Percentiles rank a stretch among this genome's conserved stretches.
phyloP scores from a whole-genome alignment of 1,140 invertebrate species.

The Formica exsecta region DNA sequence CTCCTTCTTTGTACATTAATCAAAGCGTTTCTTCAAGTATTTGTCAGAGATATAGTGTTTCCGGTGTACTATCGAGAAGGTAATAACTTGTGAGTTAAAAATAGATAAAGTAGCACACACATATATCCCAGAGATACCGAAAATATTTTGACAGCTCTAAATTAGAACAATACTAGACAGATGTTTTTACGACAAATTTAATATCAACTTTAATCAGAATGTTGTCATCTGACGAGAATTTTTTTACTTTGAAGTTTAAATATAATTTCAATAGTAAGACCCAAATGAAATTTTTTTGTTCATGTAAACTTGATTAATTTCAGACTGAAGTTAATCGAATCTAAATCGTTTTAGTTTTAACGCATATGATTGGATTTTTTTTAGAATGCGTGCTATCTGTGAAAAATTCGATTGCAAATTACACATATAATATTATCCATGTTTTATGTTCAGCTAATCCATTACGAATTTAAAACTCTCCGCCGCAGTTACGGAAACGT shows the following conservation, averaged over 20 bases:
- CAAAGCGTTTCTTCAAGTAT: background rate
- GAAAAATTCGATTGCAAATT: conserved; percentile 13
- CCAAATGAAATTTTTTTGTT: background rate
- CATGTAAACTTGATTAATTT: conserved; percentile 4
- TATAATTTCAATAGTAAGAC: background rate
- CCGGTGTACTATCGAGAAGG: background rate
- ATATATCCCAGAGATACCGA: background rate
- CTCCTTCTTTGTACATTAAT: background rate
- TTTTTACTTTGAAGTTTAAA: background rate
- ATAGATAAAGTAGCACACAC: background rate
- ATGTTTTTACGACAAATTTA: background rate
- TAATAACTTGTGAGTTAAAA: background rate
- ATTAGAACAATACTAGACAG: background rate
- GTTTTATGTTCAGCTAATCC: background rate
- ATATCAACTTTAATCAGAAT: background rate
- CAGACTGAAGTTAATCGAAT: background rate
- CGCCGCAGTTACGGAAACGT: background rate
- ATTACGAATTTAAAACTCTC: background rate
- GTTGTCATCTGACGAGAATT: background rate
- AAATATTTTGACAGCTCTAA: background rate
- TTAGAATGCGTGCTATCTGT: too few relatives aligned
- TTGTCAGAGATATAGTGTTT: background rate
- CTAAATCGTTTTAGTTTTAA: background rate
- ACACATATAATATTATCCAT: background rate
- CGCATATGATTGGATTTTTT: background rate